Conservation (phyloP, 2,888 invertebrate species). For the Amphipoea oculea region DNA sequence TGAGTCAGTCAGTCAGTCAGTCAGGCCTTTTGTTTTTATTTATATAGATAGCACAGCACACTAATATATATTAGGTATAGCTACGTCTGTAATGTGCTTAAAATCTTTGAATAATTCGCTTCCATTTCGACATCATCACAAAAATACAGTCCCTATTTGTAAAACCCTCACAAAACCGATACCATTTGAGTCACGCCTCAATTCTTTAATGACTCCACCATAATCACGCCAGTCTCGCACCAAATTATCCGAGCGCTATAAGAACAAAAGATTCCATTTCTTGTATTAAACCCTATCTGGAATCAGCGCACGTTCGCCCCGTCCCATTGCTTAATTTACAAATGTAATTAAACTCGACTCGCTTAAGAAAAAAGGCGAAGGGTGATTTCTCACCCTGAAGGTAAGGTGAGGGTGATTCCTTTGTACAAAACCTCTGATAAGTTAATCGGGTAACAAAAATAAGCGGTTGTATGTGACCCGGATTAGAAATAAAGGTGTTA, state of each 20-base stretch:
- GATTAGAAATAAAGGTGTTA: conserved; percentile 49
- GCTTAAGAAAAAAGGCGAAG: conserved; percentile 60
- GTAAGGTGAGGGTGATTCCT: conserved; percentile 62
- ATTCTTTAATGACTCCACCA: conserved; percentile 51
- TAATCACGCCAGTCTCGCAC: conserved; percentile 57
- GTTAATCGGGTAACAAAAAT: conserved; percentile 64
- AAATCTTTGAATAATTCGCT: not conserved
- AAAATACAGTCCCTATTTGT: conserved; percentile 15
- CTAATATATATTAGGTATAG: too few relatives aligned
- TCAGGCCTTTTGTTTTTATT: too few relatives aligned
- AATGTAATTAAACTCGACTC: conserved; percentile 67
- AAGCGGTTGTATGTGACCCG: conserved; percentile 62
- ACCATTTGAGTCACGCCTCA: conserved; percentile 38
- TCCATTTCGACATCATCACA: not conserved
- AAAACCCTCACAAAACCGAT: conserved; percentile 34
- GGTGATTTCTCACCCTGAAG: conserved; percentile 62
- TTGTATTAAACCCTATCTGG: conserved; percentile 54
- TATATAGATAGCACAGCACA: too few relatives aligned
- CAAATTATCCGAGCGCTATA: conserved; percentile 57
- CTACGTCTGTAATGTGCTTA: too few relatives aligned
- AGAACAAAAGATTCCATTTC: conserved; percentile 67
- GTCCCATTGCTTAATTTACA: conserved; percentile 70
- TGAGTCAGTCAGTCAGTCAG: too few relatives aligned
- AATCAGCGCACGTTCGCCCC: conserved; percentile 60
- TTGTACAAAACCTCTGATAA: conserved; percentile 63